Evolutionary conservation across 2,888 invertebrate species (phyloP).

Genomic region (Tricholauxania praeusta): DNA sequence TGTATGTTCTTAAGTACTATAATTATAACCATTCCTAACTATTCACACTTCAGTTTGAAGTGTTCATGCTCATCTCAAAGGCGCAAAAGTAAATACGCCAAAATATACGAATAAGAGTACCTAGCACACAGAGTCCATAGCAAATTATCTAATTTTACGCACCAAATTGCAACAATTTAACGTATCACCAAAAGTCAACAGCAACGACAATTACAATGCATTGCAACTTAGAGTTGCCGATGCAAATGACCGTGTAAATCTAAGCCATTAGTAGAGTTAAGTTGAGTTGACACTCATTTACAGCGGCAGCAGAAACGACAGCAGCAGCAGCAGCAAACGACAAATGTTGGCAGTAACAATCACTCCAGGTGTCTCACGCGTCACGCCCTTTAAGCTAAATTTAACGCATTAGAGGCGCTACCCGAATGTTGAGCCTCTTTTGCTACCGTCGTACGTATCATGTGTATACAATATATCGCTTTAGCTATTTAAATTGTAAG

Average conservation of each 20-base stretch:
- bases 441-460: too few species aligned
- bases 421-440: conserved; percentile 27
- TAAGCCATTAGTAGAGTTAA: neutral
- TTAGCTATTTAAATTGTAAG: too few species aligned
- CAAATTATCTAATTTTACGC: conserved; percentile 68
- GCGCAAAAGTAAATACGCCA: neutral
- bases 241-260: neutral
- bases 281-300: conserved; percentile 37
- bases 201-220: neutral
- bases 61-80: neutral
- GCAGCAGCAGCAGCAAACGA: neutral
- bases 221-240: too few species aligned
- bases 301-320: conserved; percentile 27
- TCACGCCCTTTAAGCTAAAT: conserved; percentile 58
- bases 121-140: conserved; percentile 48
- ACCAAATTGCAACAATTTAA: conserved; percentile 66
- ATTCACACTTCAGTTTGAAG: conserved; percentile 6
- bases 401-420: conserved; percentile 32
- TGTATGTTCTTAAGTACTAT: too few species aligned
- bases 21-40: too few species aligned
- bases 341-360: conserved; percentile 49
- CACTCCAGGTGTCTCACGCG: conserved; percentile 66
- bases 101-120: conserved; percentile 29
- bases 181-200: conserved; percentile 30
- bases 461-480: too few species aligned